A percentile compares a stretch with the other conserved stretches of the same genome.
These are phyloP conservation scores for Eulemur rubriventer DNA, from an alignment of 2,797 vertebrate genomes.

Conservation along the genomic window DNA sequence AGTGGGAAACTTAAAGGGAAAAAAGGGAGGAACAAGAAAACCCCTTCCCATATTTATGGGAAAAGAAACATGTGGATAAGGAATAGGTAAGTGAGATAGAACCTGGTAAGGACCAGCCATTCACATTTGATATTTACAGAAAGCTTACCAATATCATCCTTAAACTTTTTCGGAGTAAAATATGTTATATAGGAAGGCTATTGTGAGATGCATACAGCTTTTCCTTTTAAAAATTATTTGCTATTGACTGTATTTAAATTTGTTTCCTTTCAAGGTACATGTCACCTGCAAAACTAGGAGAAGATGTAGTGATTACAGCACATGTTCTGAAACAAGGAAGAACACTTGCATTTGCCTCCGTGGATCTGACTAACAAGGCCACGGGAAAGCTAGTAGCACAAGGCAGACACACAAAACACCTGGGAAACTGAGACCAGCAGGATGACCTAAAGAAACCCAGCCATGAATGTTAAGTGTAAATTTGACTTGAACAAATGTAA, in stretches of 20 bases:
- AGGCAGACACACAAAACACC: conserved; percentile 96
- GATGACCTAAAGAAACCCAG: neutral
- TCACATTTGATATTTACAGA: neutral
- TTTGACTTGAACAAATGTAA: neutral
- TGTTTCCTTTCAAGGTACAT: conserved; percentile 91
- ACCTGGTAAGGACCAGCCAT: neutral
- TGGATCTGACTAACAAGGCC: conserved; percentile 94
- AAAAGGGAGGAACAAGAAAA: neutral
- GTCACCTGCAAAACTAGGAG: conserved; percentile 94
- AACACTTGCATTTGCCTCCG: conserved; percentile 92
- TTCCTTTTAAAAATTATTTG: neutral
- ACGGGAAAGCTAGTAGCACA: conserved; percentile 95
- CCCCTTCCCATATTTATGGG: neutral
- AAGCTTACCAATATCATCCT: neutral
- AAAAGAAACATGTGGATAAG: neutral
- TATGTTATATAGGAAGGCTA: neutral
- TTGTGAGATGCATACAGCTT: neutral
- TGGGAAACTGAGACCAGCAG: conserved; percentile 85
- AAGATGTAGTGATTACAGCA: conserved; percentile 95
- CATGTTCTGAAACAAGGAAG: conserved; percentile 95
- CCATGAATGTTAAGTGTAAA: neutral
- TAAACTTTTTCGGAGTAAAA: neutral
- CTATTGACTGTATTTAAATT: conserved; percentile 46
- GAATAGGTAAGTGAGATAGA: neutral
- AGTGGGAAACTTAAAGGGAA: neutral